phyloP scores from a whole-genome alignment of 2,113 vertebrate genomes.

The Limanda limanda region DNA sequence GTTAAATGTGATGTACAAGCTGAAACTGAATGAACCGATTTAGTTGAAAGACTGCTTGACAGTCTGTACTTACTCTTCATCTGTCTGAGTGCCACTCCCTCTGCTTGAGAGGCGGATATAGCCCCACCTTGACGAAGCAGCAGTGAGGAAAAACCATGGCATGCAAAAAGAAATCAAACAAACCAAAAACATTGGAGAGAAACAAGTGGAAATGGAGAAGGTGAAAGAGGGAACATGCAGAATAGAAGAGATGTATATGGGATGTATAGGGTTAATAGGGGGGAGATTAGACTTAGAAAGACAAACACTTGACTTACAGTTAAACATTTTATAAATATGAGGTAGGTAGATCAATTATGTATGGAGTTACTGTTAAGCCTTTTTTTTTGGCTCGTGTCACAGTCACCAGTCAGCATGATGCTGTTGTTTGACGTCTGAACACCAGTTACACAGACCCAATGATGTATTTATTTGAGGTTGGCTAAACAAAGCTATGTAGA shows the following conservation, averaged over 20 bases:
- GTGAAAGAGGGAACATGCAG: constrained; percentile 34
- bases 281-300: neutral
- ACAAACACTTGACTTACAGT: neutral
- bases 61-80: constrained; percentile 91
- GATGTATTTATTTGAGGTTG: too few relatives aligned
- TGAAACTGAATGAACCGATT: constrained; percentile 5
- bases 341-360: neutral
- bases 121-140: constrained; percentile 68
- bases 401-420: too few relatives aligned
- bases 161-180: constrained; percentile 13
- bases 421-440: neutral
- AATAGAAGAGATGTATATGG: constrained; percentile 6
- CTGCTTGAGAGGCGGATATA: constrained; percentile 70
- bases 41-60: neutral
- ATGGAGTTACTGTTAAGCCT: too few relatives aligned
- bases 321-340: neutral
- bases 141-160: constrained; percentile 44
- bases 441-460: too few relatives aligned
- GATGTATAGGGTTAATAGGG: neutral
- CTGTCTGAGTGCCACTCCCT: constrained; percentile 83
- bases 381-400: too few relatives aligned
- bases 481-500: too few relatives aligned
- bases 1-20: neutral
- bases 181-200: constrained; percentile 26
- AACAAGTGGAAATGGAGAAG: constrained; percentile 35